A percentile compares a stretch with the other conserved stretches of the same genome.
phyloP scores from a whole-genome alignment of 1,140 invertebrate species.

The Pseudobourletiella spinata region DNA sequence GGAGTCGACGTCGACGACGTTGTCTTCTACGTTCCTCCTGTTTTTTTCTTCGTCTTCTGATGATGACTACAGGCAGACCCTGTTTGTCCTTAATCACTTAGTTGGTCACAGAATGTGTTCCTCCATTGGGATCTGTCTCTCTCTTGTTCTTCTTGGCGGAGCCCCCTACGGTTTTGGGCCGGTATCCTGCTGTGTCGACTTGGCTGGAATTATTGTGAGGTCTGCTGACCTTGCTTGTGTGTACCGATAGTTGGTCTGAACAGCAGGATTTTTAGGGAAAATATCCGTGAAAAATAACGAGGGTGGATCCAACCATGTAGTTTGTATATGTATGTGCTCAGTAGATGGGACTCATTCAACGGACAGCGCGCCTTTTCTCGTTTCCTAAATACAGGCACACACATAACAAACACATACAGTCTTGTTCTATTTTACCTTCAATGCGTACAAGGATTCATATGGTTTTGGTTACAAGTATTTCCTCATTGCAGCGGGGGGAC shows the following conservation, averaged over 20 bases:
- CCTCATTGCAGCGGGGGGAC: no score
- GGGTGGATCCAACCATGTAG: constrained; percentile 40
- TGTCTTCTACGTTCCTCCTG: background rate
- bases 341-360: no score
- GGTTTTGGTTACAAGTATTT: no score
- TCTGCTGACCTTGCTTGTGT: constrained; percentile 28
- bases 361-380: no score
- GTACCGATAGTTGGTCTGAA: constrained; percentile 25
- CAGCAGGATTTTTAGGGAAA: constrained; percentile 25
- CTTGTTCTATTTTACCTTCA: no score
- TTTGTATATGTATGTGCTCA: no score
- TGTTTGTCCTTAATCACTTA: constrained; percentile 24
- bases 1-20: no score
- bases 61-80: background rate
- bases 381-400: no score
- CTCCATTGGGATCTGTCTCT: constrained; percentile 23
- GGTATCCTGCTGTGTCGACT: constrained; percentile 26
- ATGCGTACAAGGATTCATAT: no score
- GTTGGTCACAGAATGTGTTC: constrained; percentile 29
- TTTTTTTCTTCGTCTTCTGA: background rate
- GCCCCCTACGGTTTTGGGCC: constrained; percentile 20
- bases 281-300: constrained; percentile 24
- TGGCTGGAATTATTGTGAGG: constrained; percentile 28
- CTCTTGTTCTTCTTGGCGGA: constrained; percentile 23
- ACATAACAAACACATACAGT: no score